Evolutionary conservation across 2,888 invertebrate genomes (phyloP).

Genomic region (Melinaea menophilus): DNA sequence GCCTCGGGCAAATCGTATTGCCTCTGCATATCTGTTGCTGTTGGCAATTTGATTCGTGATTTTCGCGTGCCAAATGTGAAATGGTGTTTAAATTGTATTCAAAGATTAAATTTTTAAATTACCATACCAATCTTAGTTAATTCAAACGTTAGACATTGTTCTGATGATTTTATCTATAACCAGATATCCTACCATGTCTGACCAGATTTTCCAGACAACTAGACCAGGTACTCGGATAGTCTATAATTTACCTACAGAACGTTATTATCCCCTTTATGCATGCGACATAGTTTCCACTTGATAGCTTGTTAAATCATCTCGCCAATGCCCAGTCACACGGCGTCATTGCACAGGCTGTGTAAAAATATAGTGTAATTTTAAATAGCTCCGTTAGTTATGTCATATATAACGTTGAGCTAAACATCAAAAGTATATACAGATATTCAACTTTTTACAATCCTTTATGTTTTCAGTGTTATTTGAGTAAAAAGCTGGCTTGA

Average conservation of each 20-base stretch:
- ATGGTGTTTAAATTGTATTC: neutral
- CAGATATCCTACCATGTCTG: too few species aligned
- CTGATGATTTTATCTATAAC: too few species aligned
- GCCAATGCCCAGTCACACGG: constrained; percentile 29
- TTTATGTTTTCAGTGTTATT: too few species aligned
- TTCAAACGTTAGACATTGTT: too few species aligned
- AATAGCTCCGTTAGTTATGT: neutral
- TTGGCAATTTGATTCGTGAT: constrained; percentile 6
- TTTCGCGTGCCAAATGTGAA: constrained; percentile 4
- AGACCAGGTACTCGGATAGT: neutral
- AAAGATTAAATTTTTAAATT: neutral
- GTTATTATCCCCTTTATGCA: constrained; percentile 17
- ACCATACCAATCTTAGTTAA: neutral
- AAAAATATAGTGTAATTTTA: neutral
- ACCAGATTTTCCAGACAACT: too few species aligned
- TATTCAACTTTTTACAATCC: too few species aligned
- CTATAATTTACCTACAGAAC: constrained; percentile 1
- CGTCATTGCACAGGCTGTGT: neutral
- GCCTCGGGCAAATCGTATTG: constrained; percentile 15
- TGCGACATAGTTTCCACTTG: constrained; percentile 33
- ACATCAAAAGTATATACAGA: too few species aligned
- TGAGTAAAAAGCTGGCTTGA: too few species aligned
- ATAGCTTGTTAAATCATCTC: constrained; percentile 33
- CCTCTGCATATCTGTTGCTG: constrained; percentile 4
- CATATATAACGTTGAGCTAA: too few species aligned